Evolutionary conservation across 2,888 invertebrate genomes (phyloP).

Genomic region (Temnothorax ravouxi): DNA sequence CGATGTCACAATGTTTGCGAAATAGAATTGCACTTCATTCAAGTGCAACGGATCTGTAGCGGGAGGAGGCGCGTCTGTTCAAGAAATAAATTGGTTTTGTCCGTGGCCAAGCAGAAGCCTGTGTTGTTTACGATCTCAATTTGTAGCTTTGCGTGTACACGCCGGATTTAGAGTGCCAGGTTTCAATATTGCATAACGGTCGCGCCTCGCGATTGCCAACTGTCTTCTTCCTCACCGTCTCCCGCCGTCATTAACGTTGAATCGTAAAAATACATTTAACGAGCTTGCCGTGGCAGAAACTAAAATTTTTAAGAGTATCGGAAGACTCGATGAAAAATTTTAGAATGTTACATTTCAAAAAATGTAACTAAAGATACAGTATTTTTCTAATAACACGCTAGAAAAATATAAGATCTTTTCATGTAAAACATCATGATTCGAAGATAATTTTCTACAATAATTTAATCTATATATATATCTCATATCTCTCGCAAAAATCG

Average conservation of each 20-base stretch:
- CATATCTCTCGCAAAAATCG: neutral
- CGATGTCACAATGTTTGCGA: neutral
- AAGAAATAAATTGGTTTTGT: conserved; percentile 63
- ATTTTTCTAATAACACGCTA: neutral
- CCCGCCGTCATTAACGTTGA: neutral
- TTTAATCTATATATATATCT: neutral
- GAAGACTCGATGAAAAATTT: neutral
- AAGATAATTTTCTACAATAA: neutral
- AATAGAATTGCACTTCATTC: conserved; percentile 19
- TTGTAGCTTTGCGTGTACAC: conserved; percentile 43
- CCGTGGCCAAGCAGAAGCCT: conserved; percentile 20
- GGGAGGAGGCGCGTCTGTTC: conserved; percentile 36
- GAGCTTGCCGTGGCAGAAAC: too few species aligned
- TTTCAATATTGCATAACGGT: conserved; percentile 50
- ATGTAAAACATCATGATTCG: neutral
- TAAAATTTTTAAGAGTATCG: neutral
- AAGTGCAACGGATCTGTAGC: conserved; percentile 17
- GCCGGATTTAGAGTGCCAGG: conserved; percentile 45
- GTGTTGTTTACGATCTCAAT: conserved; percentile 58
- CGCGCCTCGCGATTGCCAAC: conserved; percentile 43
- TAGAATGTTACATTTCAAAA: neutral
- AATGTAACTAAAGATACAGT: neutral
- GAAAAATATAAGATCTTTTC: neutral
- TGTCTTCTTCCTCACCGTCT: conserved; percentile 16
- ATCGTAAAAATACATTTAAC: conserved; percentile 14